Percentiles rank a stretch among this genome's conserved stretches.
phyloP scores from a whole-genome alignment of 2,113 vertebrate species.

The Okapia johnstoni region DNA sequence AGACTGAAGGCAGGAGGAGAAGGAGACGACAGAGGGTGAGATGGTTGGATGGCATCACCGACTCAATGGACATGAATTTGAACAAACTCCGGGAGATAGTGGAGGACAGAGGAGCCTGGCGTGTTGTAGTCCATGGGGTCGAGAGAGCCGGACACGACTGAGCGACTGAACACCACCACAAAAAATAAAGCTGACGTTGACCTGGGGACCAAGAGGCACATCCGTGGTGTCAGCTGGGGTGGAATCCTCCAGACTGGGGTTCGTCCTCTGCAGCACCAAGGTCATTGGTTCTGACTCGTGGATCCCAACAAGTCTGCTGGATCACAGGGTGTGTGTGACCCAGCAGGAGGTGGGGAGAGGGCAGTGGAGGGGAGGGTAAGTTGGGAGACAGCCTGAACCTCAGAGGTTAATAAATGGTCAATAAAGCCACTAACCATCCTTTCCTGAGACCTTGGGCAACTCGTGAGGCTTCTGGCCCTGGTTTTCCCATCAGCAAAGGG shows the following conservation, averaged over 20 bases:
- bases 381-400: too few relatives aligned
- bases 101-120: not conserved
- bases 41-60: not conserved
- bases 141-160: not conserved
- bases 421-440: not conserved
- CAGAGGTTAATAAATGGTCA: not conserved
- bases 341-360: not conserved
- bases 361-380: fast-evolving
- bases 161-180: not conserved
- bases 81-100: not conserved
- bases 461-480: not conserved
- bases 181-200: fast-evolving
- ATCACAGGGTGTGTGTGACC: not conserved
- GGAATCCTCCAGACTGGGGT: fast-evolving
- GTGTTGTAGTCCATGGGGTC: not conserved
- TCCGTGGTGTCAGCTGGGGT: fast-evolving
- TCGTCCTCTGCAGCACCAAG: not conserved
- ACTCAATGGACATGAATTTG: not conserved
- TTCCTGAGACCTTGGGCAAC: not conserved
- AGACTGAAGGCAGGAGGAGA: not conserved
- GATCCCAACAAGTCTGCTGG: not conserved
- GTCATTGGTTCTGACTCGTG: fast-evolving
- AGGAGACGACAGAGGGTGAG: not conserved
- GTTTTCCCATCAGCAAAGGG: not conserved
- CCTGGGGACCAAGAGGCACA: fast-evolving